Base-by-base conservation (phyloP, 2,888 invertebrate genomes). In the Entomobrya proxima region DNA sequence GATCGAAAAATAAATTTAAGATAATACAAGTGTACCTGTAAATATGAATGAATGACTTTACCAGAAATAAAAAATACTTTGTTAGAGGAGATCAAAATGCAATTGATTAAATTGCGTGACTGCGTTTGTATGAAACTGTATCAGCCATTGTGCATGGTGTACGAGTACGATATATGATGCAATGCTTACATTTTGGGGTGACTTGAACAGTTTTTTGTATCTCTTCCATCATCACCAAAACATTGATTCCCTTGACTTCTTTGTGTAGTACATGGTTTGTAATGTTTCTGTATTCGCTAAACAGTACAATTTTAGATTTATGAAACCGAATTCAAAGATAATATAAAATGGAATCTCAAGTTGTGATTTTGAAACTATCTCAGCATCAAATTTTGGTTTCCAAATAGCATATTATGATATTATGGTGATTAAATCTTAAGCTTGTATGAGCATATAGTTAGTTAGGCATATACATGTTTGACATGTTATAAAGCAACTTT, bases 21-120 rank as follows among this genome's bases (percentile, higher is more conserved):
- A 32, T 35, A 32, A 44, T 21, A 64, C 76, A 21, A 9, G 30
- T 40, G 82, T 82, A 82, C 82, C 82, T 82, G 82, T 82, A 82
- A 27, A 82, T 76, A 82, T n/a, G n/a, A 30, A 30, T 44, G 44
- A 7, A 47, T 27, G 44, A 69, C 69, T 69, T 69, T 69, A 37
- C 18, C 40, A 37, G 37, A 76, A 2, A 61, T 58, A 37, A 55
- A 76, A 2, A 61, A 77, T 40, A 24, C 67, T 32, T 64, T 32
- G 32, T 9, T 55, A 52, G 50, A 32, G 55, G 37, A 75, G 55
- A 61, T 76, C 76, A 52, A 72, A 75, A 24, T 2, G 13, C 40
- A 32, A 13, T n/a, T 13, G 24, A 37, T 6, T 67, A 24, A 67
- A 55, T 35, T 37, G 61, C 27, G n/a, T 61, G 44, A 44, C 44